Conservation (phyloP, 2,888 invertebrate species). For the Adelognathus sp. region DNA sequence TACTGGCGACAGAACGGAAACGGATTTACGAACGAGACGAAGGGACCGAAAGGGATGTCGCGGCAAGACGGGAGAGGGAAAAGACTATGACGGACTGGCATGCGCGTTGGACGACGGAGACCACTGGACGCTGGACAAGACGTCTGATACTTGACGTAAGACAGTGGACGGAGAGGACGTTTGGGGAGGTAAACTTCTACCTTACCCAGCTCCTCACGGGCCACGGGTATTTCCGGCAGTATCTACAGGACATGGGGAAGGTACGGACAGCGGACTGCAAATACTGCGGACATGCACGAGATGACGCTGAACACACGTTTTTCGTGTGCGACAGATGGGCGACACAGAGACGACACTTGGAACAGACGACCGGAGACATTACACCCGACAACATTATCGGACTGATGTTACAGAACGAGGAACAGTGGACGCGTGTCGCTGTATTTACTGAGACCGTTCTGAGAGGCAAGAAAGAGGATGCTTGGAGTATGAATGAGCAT, state of each 20-base stretch:
- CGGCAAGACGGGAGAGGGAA: neutral
- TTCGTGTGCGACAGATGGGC: conserved; percentile 33
- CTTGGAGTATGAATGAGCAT: no score
- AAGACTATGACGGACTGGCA: conserved; percentile 14
- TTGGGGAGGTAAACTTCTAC: conserved; percentile 54
- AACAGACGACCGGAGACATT: no score
- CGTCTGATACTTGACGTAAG: conserved; percentile 35
- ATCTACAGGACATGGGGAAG: conserved; percentile 44
- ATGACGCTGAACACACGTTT: conserved; percentile 42
- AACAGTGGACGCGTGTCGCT: no score
- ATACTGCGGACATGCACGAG: conserved; percentile 10
- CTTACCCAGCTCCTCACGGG: conserved; percentile 53
- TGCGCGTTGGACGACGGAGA: conserved; percentile 3
- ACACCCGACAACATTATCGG: no score
- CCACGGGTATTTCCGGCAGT: conserved; percentile 56
- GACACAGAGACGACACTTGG: no score
- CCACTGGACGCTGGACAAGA: conserved; percentile 35
- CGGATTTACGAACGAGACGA: neutral
- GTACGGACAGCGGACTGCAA: conserved; percentile 2
- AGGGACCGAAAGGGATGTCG: neutral
- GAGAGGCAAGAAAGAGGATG: no score
- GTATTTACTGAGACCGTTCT: no score
- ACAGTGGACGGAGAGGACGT: conserved; percentile 33
- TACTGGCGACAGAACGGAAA: conserved; percentile 33
- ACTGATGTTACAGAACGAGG: no score